Evolutionary conservation across 2,888 invertebrate genomes (phyloP).

Genomic region (Molanna angustata): DNA sequence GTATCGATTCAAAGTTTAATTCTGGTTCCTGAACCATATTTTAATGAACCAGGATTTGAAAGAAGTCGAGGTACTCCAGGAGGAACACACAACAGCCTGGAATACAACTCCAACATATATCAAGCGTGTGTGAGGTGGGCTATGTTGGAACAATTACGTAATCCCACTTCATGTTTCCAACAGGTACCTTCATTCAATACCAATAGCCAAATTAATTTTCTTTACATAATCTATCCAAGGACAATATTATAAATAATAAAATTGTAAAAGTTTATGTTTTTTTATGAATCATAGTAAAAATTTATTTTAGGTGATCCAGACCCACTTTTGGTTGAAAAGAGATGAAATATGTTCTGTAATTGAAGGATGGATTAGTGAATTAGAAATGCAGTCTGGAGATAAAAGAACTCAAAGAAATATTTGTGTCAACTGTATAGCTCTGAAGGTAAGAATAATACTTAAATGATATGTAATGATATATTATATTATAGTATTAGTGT

Average conservation of each 20-base stretch:
- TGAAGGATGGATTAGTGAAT: slow-evolving; percentile 85
- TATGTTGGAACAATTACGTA: slow-evolving; percentile 89
- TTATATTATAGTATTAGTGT: too few relatives aligned
- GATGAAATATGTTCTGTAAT: slow-evolving; percentile 87
- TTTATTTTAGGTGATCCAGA: slow-evolving; percentile 72
- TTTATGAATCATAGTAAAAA: neutral
- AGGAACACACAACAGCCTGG: slow-evolving; percentile 85
- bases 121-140: slow-evolving; percentile 95
- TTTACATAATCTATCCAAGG: neutral
- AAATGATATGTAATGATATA: too few relatives aligned
- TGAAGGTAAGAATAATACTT: slow-evolving; percentile 68
- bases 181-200: slow-evolving; percentile 55
- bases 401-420: slow-evolving; percentile 76
- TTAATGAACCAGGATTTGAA: slow-evolving; percentile 94
- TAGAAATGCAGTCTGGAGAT: slow-evolving; percentile 74
- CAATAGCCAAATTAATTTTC: neutral
- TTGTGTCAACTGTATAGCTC: slow-evolving; percentile 68
- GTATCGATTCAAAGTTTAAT: slow-evolving; percentile 92
- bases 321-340: slow-evolving; percentile 93
- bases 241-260: neutral
- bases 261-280: neutral
- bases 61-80: slow-evolving; percentile 83
- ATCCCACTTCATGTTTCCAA: slow-evolving; percentile 88
- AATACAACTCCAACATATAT: slow-evolving; percentile 94
- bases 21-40: slow-evolving; percentile 89